Conservation (phyloP, 2,888 invertebrate genomes). For the Invenusta paracnida region DNA sequence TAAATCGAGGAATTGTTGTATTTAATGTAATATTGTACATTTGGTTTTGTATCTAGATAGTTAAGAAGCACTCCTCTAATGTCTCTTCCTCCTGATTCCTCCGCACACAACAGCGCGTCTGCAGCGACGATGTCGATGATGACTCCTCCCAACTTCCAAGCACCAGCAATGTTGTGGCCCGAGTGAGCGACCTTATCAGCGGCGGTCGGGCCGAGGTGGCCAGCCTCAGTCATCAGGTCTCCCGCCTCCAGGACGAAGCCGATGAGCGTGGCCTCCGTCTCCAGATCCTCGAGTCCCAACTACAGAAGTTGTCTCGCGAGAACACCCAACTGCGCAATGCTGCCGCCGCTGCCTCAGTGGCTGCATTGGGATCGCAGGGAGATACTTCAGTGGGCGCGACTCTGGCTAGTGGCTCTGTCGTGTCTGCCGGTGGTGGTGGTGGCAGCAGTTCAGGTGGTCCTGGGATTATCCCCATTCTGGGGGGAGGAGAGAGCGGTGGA, state of each 20-base stretch:
- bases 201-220: neutral
- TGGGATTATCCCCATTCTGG: too few relatives aligned
- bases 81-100: neutral
- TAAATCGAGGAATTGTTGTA: too few relatives aligned
- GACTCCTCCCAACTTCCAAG: too few relatives aligned
- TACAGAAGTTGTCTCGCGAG: neutral
- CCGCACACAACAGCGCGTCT: neutral
- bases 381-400: too few relatives aligned
- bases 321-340: neutral
- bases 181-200: neutral
- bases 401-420: too few relatives aligned
- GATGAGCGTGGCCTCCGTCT: neutral
- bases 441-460: too few relatives aligned
- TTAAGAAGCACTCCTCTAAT: too few relatives aligned
- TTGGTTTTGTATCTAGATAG: too few relatives aligned
- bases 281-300: neutral
- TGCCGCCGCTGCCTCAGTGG: neutral
- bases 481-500: too few relatives aligned
- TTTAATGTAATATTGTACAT: too few relatives aligned
- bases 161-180: neutral
- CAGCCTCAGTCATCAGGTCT: neutral
- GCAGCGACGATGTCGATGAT: neutral
- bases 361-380: too few relatives aligned
- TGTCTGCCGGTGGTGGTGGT: too few relatives aligned
- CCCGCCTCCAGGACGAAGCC: neutral